These are phyloP conservation scores for Arion vulgaris DNA, from an alignment of 1,140 invertebrate species.

Conservation along the genomic window DNA sequence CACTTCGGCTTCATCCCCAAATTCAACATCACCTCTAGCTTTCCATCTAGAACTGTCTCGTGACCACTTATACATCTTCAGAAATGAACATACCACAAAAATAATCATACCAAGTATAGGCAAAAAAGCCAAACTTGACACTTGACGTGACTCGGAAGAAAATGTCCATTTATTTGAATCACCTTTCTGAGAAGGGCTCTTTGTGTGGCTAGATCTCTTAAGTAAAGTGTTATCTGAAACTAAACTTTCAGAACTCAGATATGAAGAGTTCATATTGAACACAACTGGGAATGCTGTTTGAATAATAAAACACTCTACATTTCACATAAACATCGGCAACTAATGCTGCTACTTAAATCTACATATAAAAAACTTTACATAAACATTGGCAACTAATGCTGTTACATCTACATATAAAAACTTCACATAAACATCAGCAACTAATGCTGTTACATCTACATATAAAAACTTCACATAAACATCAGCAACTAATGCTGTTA, in stretches of 20 bases:
- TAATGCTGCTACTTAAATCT: too few relatives aligned
- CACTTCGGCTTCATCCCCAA: conserved; percentile 42
- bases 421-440: too few relatives aligned
- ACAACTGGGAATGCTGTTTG: background rate
- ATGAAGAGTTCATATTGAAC: background rate
- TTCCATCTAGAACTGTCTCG: conserved; percentile 40
- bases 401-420: too few relatives aligned
- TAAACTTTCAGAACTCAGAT: background rate
- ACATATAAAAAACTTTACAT: too few relatives aligned
- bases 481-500: too few relatives aligned
- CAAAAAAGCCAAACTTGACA: conserved; percentile 40
- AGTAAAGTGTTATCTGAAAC: background rate
- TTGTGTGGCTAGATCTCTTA: background rate
- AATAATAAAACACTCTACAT: background rate
- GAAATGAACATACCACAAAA: conserved; percentile 35
- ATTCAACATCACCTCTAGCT: conserved; percentile 41
- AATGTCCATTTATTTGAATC: background rate
- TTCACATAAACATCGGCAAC: too few relatives aligned
- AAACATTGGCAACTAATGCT: too few relatives aligned
- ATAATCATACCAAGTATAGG: conserved; percentile 45
- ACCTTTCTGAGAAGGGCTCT: background rate
- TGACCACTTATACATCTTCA: conserved; percentile 47
- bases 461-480: too few relatives aligned
- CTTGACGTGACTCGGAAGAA: background rate
- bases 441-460: too few relatives aligned